Percentiles rank a stretch among this genome's conserved stretches.
phyloP scores from a whole-genome alignment of 2,888 invertebrate species.

The Pseudococcus viburni region DNA sequence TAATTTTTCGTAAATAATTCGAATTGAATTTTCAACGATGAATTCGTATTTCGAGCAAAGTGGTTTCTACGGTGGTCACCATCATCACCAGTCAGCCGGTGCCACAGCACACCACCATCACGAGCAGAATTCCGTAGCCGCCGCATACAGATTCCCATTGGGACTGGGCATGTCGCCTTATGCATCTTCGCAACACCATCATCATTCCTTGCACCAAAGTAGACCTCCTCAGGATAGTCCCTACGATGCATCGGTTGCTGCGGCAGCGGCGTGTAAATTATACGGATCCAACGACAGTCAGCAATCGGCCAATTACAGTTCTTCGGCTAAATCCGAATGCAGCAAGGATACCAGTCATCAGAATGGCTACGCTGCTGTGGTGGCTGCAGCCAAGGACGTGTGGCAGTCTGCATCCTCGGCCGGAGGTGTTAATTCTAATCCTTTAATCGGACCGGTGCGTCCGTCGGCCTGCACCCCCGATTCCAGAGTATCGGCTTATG shows the following conservation, averaged over 20 bases:
- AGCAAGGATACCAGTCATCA: constrained; percentile 72
- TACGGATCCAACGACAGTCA: constrained; percentile 77
- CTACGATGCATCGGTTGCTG: constrained; percentile 90
- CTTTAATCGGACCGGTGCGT: constrained; percentile 75
- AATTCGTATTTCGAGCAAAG: constrained; percentile 97
- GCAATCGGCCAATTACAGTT: constrained; percentile 72
- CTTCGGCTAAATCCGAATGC: constrained; percentile 69
- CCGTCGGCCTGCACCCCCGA: constrained; percentile 93
- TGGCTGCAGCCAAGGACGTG: constrained; percentile 78
- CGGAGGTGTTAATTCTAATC: constrained; percentile 72
- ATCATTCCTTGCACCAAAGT: constrained; percentile 84
- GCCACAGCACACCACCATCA: constrained; percentile 79
- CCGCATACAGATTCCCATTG: constrained; percentile 86
- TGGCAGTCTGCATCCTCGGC: constrained; percentile 79
- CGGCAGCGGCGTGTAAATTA: constrained; percentile 84
- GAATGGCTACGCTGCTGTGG: constrained; percentile 80
- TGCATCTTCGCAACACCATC: constrained; percentile 78
- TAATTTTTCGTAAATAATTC: background rate
- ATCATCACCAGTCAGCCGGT: constrained; percentile 81
- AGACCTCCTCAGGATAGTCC: constrained; percentile 91
- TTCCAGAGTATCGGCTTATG: constrained; percentile 84
- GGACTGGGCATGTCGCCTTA: constrained; percentile 90
- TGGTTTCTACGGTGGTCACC: constrained; percentile 94
- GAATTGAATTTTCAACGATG: constrained; percentile 74
- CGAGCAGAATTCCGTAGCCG: constrained; percentile 79